Evolutionary conservation across 2,797 vertebrate species (phyloP), one percentile per base, ranked within the genome.

Genomic region (Rallus crepitans): DNA sequence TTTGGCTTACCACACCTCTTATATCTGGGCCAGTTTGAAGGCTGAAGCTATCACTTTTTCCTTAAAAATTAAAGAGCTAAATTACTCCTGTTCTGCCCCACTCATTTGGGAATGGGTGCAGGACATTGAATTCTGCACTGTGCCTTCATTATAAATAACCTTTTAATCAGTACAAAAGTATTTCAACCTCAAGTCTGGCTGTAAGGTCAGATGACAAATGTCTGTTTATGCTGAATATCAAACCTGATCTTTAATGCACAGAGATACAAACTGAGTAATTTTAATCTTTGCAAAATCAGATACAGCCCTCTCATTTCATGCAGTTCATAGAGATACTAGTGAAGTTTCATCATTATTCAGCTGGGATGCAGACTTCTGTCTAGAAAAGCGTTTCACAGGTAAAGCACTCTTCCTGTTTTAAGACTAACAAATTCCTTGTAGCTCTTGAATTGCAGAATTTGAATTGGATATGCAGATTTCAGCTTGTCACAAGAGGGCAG

Each of bases 401-500:
- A 87, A 81, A 81, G 52, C 59, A 52, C 10, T 39, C 42, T 18
- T 52, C 2, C 9, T 59, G 13, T 72, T 89, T 15, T 28, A 70
- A 47, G 39, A 68, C 17, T 53, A 45, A 27, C 7, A 50, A 31
- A 72, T 48, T 7, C 25, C 35, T 56, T 3, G 2, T 28, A 57
- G 27, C 23, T 60, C 47, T 77, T 70, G 53, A 90, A 80, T 10
- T 73, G 48, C 6, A 0, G 50, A 35, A 33, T 81, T 78, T 48
- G 90, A 90, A 55, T 90, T 76, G 11, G 37, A 35, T 60, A 65
- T 87, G 40, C 68, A 75, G 69, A 83, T 87, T 71, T 64, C 83
- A 85, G 42, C 53, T 93, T 86, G 84, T 79, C 97, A 96, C 90
- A 94, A 96, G 97, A 95, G 95, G 96, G 94, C 97, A 96, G 95